A percentile compares a stretch with the other conserved stretches of the same genome.
phyloP scores from a whole-genome alignment of 2,888 invertebrate species.

The Atrina japonica region DNA sequence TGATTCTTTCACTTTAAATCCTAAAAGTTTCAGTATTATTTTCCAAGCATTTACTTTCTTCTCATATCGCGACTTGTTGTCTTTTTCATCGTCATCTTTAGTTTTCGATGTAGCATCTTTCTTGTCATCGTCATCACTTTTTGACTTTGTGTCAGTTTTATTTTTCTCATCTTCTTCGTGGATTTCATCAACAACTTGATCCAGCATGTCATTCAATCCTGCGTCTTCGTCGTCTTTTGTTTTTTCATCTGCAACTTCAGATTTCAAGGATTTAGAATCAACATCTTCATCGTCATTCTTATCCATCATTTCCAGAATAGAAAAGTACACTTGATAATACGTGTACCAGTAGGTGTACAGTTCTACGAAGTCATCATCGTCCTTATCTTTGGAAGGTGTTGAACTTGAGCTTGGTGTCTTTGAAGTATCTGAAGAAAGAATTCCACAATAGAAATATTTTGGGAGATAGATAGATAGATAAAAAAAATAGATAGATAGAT shows the following conservation, averaged over 20 bases:
- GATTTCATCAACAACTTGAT: too few relatives aligned
- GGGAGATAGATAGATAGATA: too few relatives aligned
- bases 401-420: neutral
- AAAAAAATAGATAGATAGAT: too few relatives aligned
- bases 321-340: slow-evolving; percentile 1
- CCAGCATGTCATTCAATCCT: too few relatives aligned
- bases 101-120: neutral
- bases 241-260: too few relatives aligned
- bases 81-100: neutral
- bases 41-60: slow-evolving; percentile 3
- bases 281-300: neutral
- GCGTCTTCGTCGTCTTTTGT: too few relatives aligned
- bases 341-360: slow-evolving; percentile 8
- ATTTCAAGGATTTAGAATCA: too few relatives aligned
- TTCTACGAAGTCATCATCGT: slow-evolving; percentile 1
- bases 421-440: too few relatives aligned
- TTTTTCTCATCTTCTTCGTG: too few relatives aligned
- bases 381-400: too few relatives aligned
- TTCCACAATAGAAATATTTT: too few relatives aligned
- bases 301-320: neutral
- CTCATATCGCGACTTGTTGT: neutral
- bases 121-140: neutral
- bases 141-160: too few relatives aligned
- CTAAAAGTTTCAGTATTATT: slow-evolving; percentile 6
- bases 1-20: slow-evolving; percentile 2